A percentile compares a stretch with the other conserved stretches of the same genome.
phyloP scores from a whole-genome alignment of 2,888 invertebrate species.

The Sesamia inferens region DNA sequence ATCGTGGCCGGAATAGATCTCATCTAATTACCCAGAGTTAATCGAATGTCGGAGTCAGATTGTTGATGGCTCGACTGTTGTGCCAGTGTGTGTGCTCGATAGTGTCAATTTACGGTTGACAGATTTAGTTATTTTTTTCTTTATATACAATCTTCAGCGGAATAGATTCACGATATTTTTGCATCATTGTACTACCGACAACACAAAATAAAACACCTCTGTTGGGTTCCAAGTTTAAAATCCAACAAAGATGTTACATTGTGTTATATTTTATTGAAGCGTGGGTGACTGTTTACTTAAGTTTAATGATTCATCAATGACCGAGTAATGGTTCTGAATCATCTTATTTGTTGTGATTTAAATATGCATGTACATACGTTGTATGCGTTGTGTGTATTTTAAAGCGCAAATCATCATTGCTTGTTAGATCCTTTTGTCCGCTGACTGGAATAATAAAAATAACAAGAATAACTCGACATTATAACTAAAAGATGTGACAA shows the following conservation, averaged over 20 bases:
- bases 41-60: slow-evolving; percentile 53
- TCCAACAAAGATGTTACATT: slow-evolving; percentile 6
- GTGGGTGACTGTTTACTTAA: slow-evolving; percentile 45
- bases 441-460: slow-evolving; percentile 13
- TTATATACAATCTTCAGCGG: not conserved
- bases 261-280: slow-evolving; percentile 25
- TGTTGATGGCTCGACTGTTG: slow-evolving; percentile 45
- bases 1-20: slow-evolving; percentile 37
- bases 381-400: slow-evolving; percentile 1
- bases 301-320: slow-evolving; percentile 57
- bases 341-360: slow-evolving; percentile 43
- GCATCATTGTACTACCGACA: not conserved
- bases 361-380: slow-evolving; percentile 7
- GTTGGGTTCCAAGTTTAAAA: not conserved
- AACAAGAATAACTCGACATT: not conserved
- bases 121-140: slow-evolving; percentile 27
- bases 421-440: slow-evolving; percentile 8
- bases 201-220: not conserved
- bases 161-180: not conserved
- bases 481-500: not conserved
- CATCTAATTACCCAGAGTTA: slow-evolving; percentile 46
- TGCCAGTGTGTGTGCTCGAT: not conserved
- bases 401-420: slow-evolving; percentile 13
- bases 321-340: slow-evolving; percentile 51
- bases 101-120: slow-evolving; percentile 8